These are phyloP conservation scores for Eupelmus urozonus DNA, from an alignment of 2,888 invertebrate species.

Conservation along the genomic window DNA sequence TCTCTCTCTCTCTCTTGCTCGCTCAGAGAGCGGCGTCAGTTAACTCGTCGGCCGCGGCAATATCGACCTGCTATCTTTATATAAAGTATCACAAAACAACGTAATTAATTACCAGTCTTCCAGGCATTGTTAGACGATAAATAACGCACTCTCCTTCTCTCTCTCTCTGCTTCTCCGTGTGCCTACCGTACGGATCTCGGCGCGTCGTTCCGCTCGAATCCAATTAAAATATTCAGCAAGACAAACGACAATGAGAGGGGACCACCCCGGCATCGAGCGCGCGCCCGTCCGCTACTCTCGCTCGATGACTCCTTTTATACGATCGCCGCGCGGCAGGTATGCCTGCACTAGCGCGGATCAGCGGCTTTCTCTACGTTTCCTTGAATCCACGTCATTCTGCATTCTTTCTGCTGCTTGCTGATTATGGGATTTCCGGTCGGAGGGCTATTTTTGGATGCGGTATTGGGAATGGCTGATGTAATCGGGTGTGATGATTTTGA, in stretches of 20 bases:
- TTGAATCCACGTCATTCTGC: not conserved
- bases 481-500: not conserved
- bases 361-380: not conserved
- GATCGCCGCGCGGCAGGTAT: conserved; percentile 34
- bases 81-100: conserved; percentile 77
- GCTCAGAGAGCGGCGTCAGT: conserved; percentile 68
- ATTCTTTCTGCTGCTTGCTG: not conserved
- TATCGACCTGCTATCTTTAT: conserved; percentile 76
- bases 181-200: conserved; percentile 49
- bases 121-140: conserved; percentile 76
- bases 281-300: too few relatives aligned
- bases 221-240: conserved; percentile 77
- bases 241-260: conserved; percentile 76
- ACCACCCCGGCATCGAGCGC: conserved; percentile 58
- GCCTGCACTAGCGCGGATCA: not conserved
- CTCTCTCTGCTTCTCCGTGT: conserved; percentile 14
- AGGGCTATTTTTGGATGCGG: not conserved
- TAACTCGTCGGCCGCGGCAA: too few relatives aligned
- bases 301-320: conserved; percentile 59
- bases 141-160: conserved; percentile 68
- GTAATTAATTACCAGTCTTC: conserved; percentile 77
- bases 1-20: conserved; percentile 45
- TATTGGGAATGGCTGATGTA: too few relatives aligned
- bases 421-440: not conserved
- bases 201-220: conserved; percentile 62